These are phyloP conservation scores for Xenopus laevis DNA, from an alignment of 2,113 vertebrate genomes.

Conservation along the genomic window DNA sequence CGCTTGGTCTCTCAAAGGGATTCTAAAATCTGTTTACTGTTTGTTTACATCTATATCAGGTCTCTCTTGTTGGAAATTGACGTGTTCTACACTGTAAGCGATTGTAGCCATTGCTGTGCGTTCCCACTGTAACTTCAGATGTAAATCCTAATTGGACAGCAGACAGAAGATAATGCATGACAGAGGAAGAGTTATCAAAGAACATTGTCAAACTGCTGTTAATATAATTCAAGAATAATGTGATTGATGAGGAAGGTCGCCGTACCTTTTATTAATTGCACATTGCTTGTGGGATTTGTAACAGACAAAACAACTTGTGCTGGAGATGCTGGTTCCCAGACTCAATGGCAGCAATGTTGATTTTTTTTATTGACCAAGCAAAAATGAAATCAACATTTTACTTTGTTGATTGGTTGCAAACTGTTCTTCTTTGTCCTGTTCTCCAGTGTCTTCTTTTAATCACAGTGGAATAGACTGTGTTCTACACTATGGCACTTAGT, in stretches of 20 bases:
- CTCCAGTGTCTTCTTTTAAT: constrained; percentile 7
- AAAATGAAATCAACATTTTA: background rate
- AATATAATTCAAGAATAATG: background rate
- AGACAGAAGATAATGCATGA: background rate
- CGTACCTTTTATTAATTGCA: background rate
- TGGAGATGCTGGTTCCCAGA: constrained; percentile 5
- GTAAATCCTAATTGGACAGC: background rate
- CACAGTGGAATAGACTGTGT: constrained; percentile 32
- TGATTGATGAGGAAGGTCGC: background rate
- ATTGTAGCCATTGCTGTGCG: no score
- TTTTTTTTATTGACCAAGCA: constrained; percentile 3
- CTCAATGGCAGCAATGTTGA: background rate
- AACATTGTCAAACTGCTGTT: background rate
- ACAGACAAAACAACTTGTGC: background rate
- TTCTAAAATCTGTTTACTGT: no score
- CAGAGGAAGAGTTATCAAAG: background rate
- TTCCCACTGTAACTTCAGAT: background rate
- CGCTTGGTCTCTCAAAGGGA: no score
- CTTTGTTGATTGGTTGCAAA: constrained; percentile 15
- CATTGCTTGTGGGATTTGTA: background rate
- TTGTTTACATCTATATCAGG: no score
- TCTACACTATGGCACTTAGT: constrained; percentile 19
- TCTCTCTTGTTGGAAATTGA: no score
- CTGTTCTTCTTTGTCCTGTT: constrained; percentile 26
- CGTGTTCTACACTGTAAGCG: no score